A percentile compares a stretch with the other conserved stretches of the same genome.
Evolutionary conservation across 2,888 invertebrate genomes (phyloP).

Genomic region (Gonocerus acuteangulatus): DNA sequence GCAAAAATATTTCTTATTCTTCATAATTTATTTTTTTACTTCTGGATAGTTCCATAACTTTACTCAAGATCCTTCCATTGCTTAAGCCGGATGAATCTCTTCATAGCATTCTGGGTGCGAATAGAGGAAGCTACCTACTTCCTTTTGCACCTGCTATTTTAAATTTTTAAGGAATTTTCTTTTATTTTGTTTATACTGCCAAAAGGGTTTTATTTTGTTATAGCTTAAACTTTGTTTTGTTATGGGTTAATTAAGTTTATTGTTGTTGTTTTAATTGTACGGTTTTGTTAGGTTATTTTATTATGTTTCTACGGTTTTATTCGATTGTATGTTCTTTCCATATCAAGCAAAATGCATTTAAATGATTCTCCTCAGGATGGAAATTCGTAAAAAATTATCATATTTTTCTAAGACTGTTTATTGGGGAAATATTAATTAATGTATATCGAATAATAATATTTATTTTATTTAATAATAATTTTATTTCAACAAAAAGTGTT

Average conservation of each 20-base stretch:
- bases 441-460: not conserved
- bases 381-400: conserved; percentile 1
- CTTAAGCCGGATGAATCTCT: too few relatives aligned
- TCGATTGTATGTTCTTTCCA: conserved; percentile 1
- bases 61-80: too few relatives aligned
- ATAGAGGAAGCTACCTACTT: too few relatives aligned
- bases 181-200: too few relatives aligned
- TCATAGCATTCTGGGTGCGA: too few relatives aligned
- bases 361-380: conserved; percentile 9
- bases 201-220: not conserved
- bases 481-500: not conserved
- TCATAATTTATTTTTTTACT: too few relatives aligned
- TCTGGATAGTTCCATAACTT: too few relatives aligned
- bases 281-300: not conserved
- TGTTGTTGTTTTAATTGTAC: not conserved
- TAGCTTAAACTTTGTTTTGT: not conserved
- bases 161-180: too few relatives aligned
- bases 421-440: not conserved
- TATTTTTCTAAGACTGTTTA: conserved; percentile 14
- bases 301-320: not conserved
- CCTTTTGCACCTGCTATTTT: too few relatives aligned
- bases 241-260: not conserved
- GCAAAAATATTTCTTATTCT: too few relatives aligned
- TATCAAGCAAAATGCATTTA: conserved; percentile 20
- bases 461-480: not conserved